phyloP scores from a whole-genome alignment of 2,797 vertebrate genomes.

The Typhlichthys eigenmanni region DNA sequence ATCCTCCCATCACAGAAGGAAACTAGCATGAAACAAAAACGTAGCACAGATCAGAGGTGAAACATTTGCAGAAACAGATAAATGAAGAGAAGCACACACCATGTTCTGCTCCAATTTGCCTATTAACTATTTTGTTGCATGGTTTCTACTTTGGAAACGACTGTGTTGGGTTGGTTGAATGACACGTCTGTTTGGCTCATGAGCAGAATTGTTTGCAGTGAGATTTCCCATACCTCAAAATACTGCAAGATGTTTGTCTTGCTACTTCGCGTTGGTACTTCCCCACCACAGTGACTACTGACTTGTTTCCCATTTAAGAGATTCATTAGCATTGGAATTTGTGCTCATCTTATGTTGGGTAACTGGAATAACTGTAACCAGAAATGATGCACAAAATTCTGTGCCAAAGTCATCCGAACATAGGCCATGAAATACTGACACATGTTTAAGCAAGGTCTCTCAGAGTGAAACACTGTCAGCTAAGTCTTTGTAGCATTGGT shows the following conservation, averaged over 20 bases:
- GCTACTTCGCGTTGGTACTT: constrained; percentile 67
- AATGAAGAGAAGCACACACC: constrained; percentile 34
- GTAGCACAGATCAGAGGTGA: constrained; percentile 37
- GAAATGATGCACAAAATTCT: constrained; percentile 32
- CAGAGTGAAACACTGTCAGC: constrained; percentile 28
- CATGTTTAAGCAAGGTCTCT: constrained; percentile 32
- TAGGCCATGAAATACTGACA: constrained; percentile 61
- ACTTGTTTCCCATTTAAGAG: constrained; percentile 56
- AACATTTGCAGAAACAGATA: constrained; percentile 35
- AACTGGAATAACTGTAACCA: constrained; percentile 46
- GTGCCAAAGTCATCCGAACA: constrained; percentile 43
- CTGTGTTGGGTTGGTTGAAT: constrained; percentile 23
- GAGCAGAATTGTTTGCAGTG: constrained; percentile 58
- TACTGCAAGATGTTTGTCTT: constrained; percentile 74
- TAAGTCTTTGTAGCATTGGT: constrained; percentile 21
- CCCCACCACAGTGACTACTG: constrained; percentile 49
- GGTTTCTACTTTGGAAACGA: constrained; percentile 55
- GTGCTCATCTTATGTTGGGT: constrained; percentile 61
- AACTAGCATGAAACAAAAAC: constrained; percentile 26
- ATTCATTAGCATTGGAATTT: constrained; percentile 67
- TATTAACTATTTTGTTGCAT: constrained; percentile 37
- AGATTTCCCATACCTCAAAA: constrained; percentile 73
- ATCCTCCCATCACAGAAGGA: constrained; percentile 13
- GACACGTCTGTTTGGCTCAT: constrained; percentile 41
- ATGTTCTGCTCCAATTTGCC: constrained; percentile 34